phyloP scores from a whole-genome alignment of 23 tunicate genomes.

The Ascidia mentula region DNA sequence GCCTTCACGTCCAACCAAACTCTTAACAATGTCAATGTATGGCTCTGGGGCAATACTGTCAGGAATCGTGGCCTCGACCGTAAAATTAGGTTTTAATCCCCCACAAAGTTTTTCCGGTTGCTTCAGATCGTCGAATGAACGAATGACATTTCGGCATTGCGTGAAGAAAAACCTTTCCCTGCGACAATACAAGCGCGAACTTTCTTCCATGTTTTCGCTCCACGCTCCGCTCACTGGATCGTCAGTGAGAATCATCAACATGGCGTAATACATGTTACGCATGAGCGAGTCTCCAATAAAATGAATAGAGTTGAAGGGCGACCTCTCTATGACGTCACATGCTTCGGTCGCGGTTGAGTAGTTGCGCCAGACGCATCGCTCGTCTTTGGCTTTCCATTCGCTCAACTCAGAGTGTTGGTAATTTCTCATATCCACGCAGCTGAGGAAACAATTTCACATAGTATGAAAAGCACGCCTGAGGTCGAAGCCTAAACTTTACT shows the following conservation, averaged over 20 bases:
- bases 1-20: background rate
- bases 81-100: background rate
- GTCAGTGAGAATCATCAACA: constrained; percentile 27
- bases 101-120: constrained; percentile 11
- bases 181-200: background rate
- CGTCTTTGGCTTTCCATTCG: constrained; percentile 39
- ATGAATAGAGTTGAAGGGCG: background rate
- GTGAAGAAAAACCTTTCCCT: constrained; percentile 12
- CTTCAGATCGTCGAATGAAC: background rate
- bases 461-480: too few species aligned
- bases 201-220: constrained; percentile 18
- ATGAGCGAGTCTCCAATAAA: constrained; percentile 76
- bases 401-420: constrained; percentile 19
- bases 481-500: too few species aligned
- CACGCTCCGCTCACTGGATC: constrained; percentile 25
- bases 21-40: background rate
- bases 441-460: too few species aligned
- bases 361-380: constrained; percentile 25
- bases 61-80: background rate
- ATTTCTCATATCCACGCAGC: constrained; percentile 42
- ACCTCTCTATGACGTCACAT: constrained; percentile 17
- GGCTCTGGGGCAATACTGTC: background rate
- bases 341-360: constrained; percentile 16
- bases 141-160: background rate
- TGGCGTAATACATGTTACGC: constrained; percentile 48